These are phyloP conservation scores for Neoarius graeffei DNA, from an alignment of 2,113 vertebrate genomes.

Conservation along the genomic window DNA sequence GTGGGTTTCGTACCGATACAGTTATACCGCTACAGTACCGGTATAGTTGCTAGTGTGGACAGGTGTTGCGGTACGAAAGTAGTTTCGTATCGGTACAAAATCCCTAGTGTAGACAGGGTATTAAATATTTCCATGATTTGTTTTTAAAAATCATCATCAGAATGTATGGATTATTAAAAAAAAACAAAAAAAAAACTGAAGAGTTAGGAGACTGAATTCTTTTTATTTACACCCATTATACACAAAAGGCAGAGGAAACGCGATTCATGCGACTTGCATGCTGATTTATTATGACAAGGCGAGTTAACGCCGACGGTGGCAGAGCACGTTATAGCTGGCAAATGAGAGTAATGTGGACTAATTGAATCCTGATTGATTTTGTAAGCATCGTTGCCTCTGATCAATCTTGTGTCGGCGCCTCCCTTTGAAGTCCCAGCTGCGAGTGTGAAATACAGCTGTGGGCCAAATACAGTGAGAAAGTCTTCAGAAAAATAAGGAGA, in stretches of 20 bases:
- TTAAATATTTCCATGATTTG: not conserved
- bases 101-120: too few relatives aligned
- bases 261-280: not conserved
- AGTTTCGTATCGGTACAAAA: too few relatives aligned
- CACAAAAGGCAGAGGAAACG: not conserved
- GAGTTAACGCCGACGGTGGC: conserved; percentile 12
- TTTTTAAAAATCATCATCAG: too few relatives aligned
- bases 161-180: too few relatives aligned
- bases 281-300: conserved; percentile 17
- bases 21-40: too few relatives aligned
- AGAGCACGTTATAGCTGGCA: conserved; percentile 3
- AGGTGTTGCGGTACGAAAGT: too few relatives aligned
- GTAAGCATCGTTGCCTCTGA: conserved; percentile 23
- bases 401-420: conserved; percentile 9
- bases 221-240: not conserved
- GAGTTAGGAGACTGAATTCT: too few relatives aligned
- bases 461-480: not conserved
- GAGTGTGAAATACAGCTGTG: not conserved
- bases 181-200: too few relatives aligned
- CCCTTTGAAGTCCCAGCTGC: conserved; percentile 6
- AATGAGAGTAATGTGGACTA: conserved; percentile 31
- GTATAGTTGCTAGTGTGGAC: too few relatives aligned
- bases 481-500: not conserved
- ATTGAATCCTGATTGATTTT: conserved; percentile 28
- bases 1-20: too few relatives aligned